Evolutionary conservation across 2,797 vertebrate genomes (phyloP).

Genomic region (Podarcis siculus): DNA sequence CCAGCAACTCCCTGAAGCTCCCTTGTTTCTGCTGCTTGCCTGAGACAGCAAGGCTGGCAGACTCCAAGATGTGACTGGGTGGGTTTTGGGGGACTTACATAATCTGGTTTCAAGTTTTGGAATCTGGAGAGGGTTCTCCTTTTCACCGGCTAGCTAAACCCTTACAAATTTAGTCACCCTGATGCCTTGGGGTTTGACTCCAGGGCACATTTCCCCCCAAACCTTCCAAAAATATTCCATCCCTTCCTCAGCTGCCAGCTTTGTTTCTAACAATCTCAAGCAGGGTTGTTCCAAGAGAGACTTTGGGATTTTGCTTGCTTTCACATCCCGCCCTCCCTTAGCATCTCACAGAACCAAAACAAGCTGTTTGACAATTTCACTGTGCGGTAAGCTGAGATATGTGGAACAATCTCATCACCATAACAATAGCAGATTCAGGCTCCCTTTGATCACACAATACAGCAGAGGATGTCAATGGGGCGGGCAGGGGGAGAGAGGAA

Average conservation of each 20-base stretch:
- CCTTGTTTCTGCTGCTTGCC: not conserved
- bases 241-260: not conserved
- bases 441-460: conserved; percentile 62
- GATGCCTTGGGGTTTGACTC: not conserved
- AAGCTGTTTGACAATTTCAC: conserved; percentile 47
- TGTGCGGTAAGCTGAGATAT: not conserved
- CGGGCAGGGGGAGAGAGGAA: not conserved
- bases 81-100: no score
- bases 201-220: not conserved
- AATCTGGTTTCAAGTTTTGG: not conserved
- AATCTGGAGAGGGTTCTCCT: not conserved
- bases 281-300: not conserved
- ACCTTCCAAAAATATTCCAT: conserved; percentile 8
- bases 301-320: conserved; percentile 30
- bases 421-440: conserved; percentile 42
- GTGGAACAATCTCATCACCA: not conserved
- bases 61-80: not conserved
- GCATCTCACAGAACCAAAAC: conserved; percentile 44
- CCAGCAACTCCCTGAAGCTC: no score
- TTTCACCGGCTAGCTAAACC: not conserved
- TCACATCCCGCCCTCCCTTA: conserved; percentile 16
- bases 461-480: conserved; percentile 39
- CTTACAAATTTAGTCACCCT: not conserved
- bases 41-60: not conserved
- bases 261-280: conserved; percentile 17